Conservation (phyloP, 1,140 invertebrate species). For the Eurytemora carolleeae region DNA sequence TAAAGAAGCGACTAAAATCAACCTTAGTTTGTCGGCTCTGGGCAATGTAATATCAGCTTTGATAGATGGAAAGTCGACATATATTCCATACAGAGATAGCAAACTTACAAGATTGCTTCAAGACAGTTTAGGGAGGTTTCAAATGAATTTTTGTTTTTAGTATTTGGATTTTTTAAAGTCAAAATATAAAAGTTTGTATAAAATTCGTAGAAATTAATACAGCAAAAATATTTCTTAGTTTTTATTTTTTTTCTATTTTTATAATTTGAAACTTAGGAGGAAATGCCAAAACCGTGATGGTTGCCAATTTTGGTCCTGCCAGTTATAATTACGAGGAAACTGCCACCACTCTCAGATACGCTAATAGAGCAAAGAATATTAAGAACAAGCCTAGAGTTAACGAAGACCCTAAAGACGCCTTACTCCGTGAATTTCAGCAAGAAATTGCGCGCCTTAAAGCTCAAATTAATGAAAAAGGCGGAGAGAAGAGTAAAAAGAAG, state of each 20-base stretch:
- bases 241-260: constrained; percentile 6
- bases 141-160: no score
- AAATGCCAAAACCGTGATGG: constrained; percentile 91
- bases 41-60: constrained; percentile 88
- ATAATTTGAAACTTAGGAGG: constrained; percentile 47
- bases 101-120: constrained; percentile 78
- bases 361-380: constrained; percentile 80
- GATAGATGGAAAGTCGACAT: constrained; percentile 57
- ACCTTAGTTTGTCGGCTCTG: constrained; percentile 73
- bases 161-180: no score
- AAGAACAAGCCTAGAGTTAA: constrained; percentile 89
- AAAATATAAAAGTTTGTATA: constrained; percentile 5
- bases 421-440: constrained; percentile 64
- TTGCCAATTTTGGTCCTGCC: constrained; percentile 88
- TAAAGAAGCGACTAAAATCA: constrained; percentile 87
- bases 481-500: neutral
- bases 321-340: constrained; percentile 90
- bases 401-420: constrained; percentile 81
- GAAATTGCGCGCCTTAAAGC: constrained; percentile 47
- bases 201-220: neutral
- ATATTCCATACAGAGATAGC: constrained; percentile 81
- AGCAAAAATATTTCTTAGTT: neutral
- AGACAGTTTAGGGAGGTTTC: no score
- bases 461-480: neutral
- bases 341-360: constrained; percentile 72